These are phyloP conservation scores for Steatocranus sp. DNA, from an alignment of 2,797 vertebrate genomes.

Conservation along the genomic window DNA sequence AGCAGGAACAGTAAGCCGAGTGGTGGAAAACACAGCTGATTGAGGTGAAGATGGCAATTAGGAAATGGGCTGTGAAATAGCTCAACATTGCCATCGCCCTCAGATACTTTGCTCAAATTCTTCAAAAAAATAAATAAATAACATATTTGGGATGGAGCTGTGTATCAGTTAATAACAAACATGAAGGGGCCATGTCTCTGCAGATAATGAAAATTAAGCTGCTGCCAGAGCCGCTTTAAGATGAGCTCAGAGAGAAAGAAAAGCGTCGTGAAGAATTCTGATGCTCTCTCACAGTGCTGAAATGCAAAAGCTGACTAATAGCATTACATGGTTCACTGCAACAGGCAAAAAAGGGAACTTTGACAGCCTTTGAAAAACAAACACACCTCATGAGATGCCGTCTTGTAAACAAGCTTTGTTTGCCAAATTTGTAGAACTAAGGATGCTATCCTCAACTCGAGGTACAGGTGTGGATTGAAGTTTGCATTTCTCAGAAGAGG, in stretches of 20 bases:
- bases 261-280: slow-evolving; percentile 40
- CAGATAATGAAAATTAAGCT: slow-evolving; percentile 53
- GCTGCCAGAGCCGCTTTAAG: slow-evolving; percentile 44
- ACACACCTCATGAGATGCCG: slow-evolving; percentile 16
- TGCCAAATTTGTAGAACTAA: background rate
- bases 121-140: background rate
- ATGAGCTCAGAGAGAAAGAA: slow-evolving; percentile 45
- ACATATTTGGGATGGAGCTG: slow-evolving; percentile 18
- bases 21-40: slow-evolving; percentile 33
- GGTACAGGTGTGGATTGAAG: background rate
- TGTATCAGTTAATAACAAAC: slow-evolving; percentile 25
- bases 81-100: slow-evolving; percentile 30
- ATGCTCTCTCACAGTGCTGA: slow-evolving; percentile 15
- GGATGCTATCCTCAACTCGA: background rate
- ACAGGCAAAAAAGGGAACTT: slow-evolving; percentile 19
- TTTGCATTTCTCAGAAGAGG: background rate
- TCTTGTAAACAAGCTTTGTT: slow-evolving; percentile 42
- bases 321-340: slow-evolving; percentile 50
- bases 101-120: slow-evolving; percentile 37
- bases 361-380: slow-evolving; percentile 28
- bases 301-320: slow-evolving; percentile 53
- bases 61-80: slow-evolving; percentile 59
- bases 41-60: slow-evolving; percentile 60
- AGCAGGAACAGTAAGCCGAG: slow-evolving; percentile 3
- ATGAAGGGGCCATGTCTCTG: background rate